Conservation (phyloP, 2,888 invertebrate species). For the Agonopterix alstromeriana region DNA sequence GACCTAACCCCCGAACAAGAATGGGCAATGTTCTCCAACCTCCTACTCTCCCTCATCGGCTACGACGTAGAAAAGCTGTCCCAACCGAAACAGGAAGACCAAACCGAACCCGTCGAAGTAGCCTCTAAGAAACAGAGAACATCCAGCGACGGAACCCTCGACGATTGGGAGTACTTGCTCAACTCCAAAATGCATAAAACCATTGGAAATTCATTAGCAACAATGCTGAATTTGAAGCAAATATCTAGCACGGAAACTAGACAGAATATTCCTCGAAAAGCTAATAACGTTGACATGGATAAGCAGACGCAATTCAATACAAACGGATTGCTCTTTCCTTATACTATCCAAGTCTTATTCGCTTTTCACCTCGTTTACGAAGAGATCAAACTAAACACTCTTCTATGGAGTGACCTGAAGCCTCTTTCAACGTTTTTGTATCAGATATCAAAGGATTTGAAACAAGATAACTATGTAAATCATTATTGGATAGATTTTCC, state of each 20-base stretch:
- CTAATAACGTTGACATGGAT: slow-evolving; percentile 24
- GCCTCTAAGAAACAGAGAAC: slow-evolving; percentile 86
- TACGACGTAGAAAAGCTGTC: slow-evolving; percentile 81
- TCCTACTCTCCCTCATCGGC: slow-evolving; percentile 80
- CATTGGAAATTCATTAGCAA: slow-evolving; percentile 54
- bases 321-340: slow-evolving; percentile 82
- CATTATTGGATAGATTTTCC: slow-evolving; percentile 94
- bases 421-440: slow-evolving; percentile 83
- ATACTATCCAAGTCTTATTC: slow-evolving; percentile 85
- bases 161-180: slow-evolving; percentile 88
- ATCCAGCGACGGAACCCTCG: slow-evolving; percentile 85
- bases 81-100: slow-evolving; percentile 57
- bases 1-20: slow-evolving; percentile 86
- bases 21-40: slow-evolving; percentile 84
- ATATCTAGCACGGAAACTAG: slow-evolving; percentile 15
- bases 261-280: slow-evolving; percentile 13
- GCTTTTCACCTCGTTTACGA: slow-evolving; percentile 93
- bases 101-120: slow-evolving; percentile 54
- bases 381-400: slow-evolving; percentile 89
- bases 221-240: slow-evolving; percentile 52
- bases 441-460: slow-evolving; percentile 86
- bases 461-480: slow-evolving; percentile 81
- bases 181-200: slow-evolving; percentile 76
- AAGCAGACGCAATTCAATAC: slow-evolving; percentile 73
- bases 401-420: slow-evolving; percentile 81